Base-by-base conservation (phyloP, 2,888 invertebrate genomes). In the Prosapia bicincta region DNA sequence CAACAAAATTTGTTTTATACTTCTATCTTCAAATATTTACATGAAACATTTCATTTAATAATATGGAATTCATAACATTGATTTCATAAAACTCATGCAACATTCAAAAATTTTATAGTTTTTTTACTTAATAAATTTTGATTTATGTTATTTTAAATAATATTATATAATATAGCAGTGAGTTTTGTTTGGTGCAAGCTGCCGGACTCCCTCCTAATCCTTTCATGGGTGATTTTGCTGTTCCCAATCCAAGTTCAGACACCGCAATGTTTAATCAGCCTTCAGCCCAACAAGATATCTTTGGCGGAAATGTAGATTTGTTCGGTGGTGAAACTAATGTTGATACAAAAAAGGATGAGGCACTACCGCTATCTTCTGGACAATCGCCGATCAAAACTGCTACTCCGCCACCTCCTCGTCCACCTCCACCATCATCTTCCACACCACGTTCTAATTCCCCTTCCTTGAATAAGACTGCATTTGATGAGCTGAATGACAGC, bases 401-500 rank as follows among this genome's bases (percentile, higher is more conserved):
- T 24, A 81, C 82, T 69, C 82, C 85, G 24, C 88, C 88, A 71
- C 88, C 87, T 75, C 87, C 87, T 84, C 78, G 81, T 38, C 80
- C 81, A 15, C 81, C 81, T 54, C 81, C 80, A 68, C 79, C 81
- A 73, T 68, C 78, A 65, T 69, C 77, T 68, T 72, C 77, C 73
- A 69, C 72, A 68, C 76, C 78, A 72, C 73, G 79, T 83, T 38
- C 82, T 84, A 79, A 85, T 85, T 78, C 84, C 86, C 86, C 85
- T 86, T 78, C 86, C 87, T 24, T 66, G 30, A 68, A 32, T 74
- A 90, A 90, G 82, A 90, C 89, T 80, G 90, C 91, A 38, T 89
- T 91, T 84, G 91, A 90, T 82, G 91, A 91, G 82, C 87, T 91
- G 79, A 91, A 91, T 82, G 90, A 91, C 82, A 90, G 88, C 75